Evolutionary conservation across 2,888 invertebrate genomes (phyloP).

Genomic region (Geotrupes spiniger): DNA sequence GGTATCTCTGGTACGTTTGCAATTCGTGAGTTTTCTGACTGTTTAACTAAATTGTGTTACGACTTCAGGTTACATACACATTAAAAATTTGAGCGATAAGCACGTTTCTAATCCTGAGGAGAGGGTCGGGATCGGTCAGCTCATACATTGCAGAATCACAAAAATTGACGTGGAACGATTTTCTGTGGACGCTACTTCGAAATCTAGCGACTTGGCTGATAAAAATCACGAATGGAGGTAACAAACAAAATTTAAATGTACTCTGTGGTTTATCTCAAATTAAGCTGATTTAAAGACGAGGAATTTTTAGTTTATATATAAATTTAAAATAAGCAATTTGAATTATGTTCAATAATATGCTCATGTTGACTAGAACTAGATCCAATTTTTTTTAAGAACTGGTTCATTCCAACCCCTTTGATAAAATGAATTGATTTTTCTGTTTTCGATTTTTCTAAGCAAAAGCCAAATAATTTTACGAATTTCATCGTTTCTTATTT

Average conservation of each 20-base stretch:
- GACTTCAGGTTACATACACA: conserved; percentile 78
- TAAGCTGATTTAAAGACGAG: neutral
- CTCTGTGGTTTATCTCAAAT: conserved; percentile 1
- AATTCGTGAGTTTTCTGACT: neutral
- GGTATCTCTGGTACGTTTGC: conserved; percentile 62
- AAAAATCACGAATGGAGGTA: conserved; percentile 87
- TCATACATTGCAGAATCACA: conserved; percentile 84
- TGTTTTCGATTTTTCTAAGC: too few species aligned
- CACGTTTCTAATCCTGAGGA: conserved; percentile 92
- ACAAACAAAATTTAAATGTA: too few species aligned
- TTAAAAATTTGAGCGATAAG: conserved; percentile 90
- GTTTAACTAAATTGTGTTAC: neutral
- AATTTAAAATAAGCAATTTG: too few species aligned
- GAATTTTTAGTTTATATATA: too few species aligned
- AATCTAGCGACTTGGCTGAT: conserved; percentile 88
- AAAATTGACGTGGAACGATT: conserved; percentile 96
- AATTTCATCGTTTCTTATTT: conserved; percentile 17
- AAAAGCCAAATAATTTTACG: too few species aligned
- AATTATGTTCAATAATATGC: too few species aligned
- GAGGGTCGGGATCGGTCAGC: conserved; percentile 79
- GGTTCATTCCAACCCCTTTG: too few species aligned
- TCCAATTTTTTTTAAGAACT: too few species aligned
- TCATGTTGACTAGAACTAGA: too few species aligned
- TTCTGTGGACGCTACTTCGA: conserved; percentile 89
- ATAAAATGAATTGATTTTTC: too few species aligned